These are phyloP conservation scores for Stegophylla sp. DNA, from an alignment of 2,888 invertebrate species.

Conservation along the genomic window DNA sequence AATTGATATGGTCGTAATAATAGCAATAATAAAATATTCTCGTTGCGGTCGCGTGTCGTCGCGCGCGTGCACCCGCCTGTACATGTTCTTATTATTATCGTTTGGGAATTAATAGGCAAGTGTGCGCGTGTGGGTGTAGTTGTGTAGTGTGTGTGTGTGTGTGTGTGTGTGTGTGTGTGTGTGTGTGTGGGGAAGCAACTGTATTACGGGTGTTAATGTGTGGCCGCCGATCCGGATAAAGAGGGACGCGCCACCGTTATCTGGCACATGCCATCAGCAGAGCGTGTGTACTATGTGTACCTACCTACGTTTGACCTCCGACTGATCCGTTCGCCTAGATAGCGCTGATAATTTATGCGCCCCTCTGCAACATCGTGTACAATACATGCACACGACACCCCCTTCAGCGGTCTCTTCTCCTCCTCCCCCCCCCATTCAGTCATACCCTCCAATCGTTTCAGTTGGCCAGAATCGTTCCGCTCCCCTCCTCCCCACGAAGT, in stretches of 20 bases:
- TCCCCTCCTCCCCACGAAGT: not conserved
- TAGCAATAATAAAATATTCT: not conserved
- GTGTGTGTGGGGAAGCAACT: not conserved
- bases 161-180: too few relatives aligned
- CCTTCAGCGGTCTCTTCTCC: not conserved
- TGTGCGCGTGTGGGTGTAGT: too few relatives aligned
- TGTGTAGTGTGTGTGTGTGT: too few relatives aligned
- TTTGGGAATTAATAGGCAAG: too few relatives aligned
- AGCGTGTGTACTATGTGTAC: slow-evolving; percentile 19
- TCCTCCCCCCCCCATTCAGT: not conserved
- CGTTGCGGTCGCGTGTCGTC: slow-evolving; percentile 36
- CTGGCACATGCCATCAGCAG: slow-evolving; percentile 53
- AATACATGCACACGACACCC: not conserved
- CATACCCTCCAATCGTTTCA: not conserved
- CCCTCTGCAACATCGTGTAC: not conserved
- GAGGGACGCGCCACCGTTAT: slow-evolving; percentile 30
- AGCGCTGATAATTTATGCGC: slow-evolving; percentile 55
- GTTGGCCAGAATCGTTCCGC: too few relatives aligned
- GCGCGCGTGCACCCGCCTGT: not conserved
- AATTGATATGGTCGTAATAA: not conserved
- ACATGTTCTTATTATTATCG: not conserved
- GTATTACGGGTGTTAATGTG: slow-evolving; percentile 27
- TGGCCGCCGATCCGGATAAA: not conserved
- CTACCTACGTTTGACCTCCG: slow-evolving; percentile 19
- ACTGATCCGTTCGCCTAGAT: slow-evolving; percentile 52